These are phyloP conservation scores for Nemopilema nomurai DNA, from an alignment of 30 jellyfish, hydroid and myxozoan species.

Conservation along the genomic window DNA sequence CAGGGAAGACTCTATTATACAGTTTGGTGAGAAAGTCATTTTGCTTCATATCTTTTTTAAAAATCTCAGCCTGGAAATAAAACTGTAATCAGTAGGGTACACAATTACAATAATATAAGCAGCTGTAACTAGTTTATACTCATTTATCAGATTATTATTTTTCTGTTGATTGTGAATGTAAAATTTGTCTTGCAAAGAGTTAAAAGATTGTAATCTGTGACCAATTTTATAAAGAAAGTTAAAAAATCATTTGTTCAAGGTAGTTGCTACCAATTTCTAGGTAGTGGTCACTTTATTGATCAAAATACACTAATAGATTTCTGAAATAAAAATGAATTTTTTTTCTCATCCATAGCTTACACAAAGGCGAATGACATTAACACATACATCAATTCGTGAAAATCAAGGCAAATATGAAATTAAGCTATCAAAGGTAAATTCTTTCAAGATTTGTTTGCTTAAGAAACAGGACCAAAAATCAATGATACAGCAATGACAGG, in stretches of 20 bases:
- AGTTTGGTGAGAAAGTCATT: conserved; percentile 60
- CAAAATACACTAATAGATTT: too few relatives aligned
- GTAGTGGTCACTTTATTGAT: too few relatives aligned
- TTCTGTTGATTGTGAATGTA: too few relatives aligned
- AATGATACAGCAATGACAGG: too few relatives aligned
- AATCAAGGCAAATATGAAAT: conserved; percentile 57
- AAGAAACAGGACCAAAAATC: too few relatives aligned
- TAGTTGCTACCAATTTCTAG: too few relatives aligned
- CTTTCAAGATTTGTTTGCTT: too few relatives aligned
- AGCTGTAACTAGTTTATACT: too few relatives aligned
- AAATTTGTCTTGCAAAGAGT: too few relatives aligned
- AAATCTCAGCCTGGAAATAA: too few relatives aligned
- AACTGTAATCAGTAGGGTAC: too few relatives aligned
- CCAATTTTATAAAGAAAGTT: not conserved
- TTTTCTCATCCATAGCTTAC: conserved; percentile 39
- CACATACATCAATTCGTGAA: conserved; percentile 85
- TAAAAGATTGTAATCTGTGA: not conserved
- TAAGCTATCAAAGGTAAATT: conserved; percentile 32
- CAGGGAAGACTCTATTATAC: conserved; percentile 84
- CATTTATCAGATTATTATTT: not conserved
- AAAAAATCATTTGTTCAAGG: not conserved
- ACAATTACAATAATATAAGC: too few relatives aligned
- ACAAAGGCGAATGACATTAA: conserved; percentile 42
- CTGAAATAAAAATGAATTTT: not conserved
- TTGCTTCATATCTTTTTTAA: not conserved